phyloP scores from a whole-genome alignment of 2,888 invertebrate species.

The Chorisops tibialis region DNA sequence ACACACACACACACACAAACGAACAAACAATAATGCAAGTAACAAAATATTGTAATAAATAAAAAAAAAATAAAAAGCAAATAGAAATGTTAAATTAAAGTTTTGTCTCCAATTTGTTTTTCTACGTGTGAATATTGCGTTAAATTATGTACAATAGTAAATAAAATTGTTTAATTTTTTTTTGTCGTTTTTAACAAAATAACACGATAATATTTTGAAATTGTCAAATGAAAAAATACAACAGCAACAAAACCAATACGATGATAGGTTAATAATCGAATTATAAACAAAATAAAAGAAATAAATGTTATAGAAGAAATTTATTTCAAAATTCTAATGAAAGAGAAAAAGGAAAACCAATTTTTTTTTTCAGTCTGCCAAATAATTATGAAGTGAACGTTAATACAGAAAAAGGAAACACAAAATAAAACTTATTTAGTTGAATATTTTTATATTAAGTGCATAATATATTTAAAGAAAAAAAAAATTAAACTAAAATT shows the following conservation, averaged over 20 bases:
- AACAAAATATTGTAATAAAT: too few relatives aligned
- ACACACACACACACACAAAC: too few relatives aligned
- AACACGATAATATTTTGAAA: too few relatives aligned
- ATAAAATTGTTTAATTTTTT: too few relatives aligned
- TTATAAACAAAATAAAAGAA: neutral
- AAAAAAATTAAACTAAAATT: neutral
- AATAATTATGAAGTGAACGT: neutral
- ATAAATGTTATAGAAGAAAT: neutral
- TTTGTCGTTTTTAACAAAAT: too few relatives aligned
- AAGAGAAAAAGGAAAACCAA: neutral
- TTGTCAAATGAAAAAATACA: too few relatives aligned
- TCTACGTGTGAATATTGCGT: neutral
- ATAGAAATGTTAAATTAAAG: too few relatives aligned
- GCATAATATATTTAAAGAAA: neutral
- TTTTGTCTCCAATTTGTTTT: neutral
- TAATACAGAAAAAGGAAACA: too few relatives aligned
- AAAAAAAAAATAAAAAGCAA: too few relatives aligned
- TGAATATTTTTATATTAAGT: neutral
- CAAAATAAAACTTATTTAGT: neutral
- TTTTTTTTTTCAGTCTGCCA: conserved; percentile 11
- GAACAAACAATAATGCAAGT: too few relatives aligned
- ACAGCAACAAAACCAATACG: too few relatives aligned
- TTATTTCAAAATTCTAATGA: neutral
- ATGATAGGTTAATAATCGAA: neutral
- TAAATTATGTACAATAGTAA: too few relatives aligned